Conservation (phyloP, 2,113 vertebrate species). For the Erpornis zantholeuca region DNA sequence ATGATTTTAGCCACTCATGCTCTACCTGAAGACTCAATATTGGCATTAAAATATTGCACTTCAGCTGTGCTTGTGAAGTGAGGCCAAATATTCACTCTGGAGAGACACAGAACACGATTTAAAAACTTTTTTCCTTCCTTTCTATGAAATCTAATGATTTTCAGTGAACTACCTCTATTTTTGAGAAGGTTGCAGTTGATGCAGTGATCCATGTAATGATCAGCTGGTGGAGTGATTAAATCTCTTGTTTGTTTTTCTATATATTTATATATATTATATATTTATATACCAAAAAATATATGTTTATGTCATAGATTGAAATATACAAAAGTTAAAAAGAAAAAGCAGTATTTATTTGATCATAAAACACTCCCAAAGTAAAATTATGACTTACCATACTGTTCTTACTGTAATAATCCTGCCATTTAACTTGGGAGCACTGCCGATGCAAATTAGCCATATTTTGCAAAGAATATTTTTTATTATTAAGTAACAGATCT, state of each 20-base stretch:
- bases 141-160: neutral
- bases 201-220: neutral
- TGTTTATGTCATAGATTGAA: neutral
- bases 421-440: neutral
- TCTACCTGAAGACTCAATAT: neutral
- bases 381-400: neutral
- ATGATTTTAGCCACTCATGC: neutral
- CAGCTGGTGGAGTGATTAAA: neutral
- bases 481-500: neutral
- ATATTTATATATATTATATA: no score
- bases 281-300: neutral
- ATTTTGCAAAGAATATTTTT: neutral
- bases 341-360: neutral
- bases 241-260: no score
- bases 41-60: neutral
- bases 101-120: neutral
- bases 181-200: neutral
- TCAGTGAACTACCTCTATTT: neutral
- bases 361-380: neutral
- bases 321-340: neutral
- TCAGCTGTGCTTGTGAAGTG: neutral
- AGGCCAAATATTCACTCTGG: neutral
- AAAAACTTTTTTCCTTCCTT: neutral
- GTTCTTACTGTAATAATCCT: neutral
- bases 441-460: neutral